phyloP scores from a whole-genome alignment of 2,797 vertebrate species.

The Cephalopachus bancanus region DNA sequence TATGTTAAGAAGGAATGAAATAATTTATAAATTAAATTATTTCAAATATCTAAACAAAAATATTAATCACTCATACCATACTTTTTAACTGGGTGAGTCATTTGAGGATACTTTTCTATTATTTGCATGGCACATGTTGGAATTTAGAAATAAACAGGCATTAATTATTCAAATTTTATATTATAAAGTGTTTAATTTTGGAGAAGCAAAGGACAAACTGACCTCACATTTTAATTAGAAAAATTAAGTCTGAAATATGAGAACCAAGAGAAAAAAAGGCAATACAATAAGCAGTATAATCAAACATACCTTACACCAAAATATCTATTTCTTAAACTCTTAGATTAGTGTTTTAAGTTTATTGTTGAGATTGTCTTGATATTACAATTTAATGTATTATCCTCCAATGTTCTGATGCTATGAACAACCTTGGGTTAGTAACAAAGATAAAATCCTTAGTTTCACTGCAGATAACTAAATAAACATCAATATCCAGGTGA shows the following conservation, averaged over 20 bases:
- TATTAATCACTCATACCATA: not conserved
- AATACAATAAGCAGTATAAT: not conserved
- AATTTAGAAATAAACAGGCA: not conserved
- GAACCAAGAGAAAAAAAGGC: not conserved
- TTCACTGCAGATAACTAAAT: not conserved
- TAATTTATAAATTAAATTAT: conserved; percentile 1
- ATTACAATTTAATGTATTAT: not conserved
- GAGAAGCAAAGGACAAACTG: conserved; percentile 30
- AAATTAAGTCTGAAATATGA: not conserved
- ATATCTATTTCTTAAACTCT: not conserved
- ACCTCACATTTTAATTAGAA: conserved; percentile 22
- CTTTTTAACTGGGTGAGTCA: not conserved
- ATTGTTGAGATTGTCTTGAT: not conserved
- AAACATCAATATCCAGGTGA: not conserved
- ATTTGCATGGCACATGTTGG: not conserved
- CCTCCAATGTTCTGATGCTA: not conserved
- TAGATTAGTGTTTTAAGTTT: not conserved
- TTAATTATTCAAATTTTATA: not conserved
- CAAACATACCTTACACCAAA: not conserved
- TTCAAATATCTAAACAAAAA: not conserved
- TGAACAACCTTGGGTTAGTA: not conserved
- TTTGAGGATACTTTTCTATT: not conserved
- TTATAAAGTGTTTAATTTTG: not conserved
- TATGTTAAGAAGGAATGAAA: not conserved
- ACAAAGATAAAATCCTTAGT: not conserved